Conservation (phyloP, 2,797 vertebrate genomes). For the Caiman crocodilus region DNA sequence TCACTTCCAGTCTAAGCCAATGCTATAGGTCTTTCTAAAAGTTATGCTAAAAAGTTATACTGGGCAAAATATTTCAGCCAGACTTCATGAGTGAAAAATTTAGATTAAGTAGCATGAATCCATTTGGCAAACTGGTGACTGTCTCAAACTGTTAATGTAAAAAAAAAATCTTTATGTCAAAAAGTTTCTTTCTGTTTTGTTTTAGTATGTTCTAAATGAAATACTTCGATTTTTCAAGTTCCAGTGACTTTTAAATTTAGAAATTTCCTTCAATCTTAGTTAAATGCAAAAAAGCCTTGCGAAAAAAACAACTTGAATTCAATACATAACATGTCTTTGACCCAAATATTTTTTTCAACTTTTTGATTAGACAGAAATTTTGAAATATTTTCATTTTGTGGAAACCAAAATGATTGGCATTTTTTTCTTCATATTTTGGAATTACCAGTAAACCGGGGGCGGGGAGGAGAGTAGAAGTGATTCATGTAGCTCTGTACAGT, state of each 20-base stretch:
- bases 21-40: not conserved
- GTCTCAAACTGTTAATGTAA: not conserved
- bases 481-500: not conserved
- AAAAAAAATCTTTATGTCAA: too few species aligned
- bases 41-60: not conserved
- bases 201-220: not conserved
- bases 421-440: not conserved
- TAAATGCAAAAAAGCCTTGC: not conserved
- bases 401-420: not conserved
- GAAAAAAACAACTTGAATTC: not conserved
- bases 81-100: not conserved
- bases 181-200: not conserved
- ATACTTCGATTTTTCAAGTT: not conserved
- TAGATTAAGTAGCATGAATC: not conserved
- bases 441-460: not conserved
- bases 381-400: not conserved
- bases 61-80: conserved; percentile 2
- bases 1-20: not conserved
- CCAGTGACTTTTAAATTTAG: too few species aligned
- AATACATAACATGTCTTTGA: not conserved
- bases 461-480: not conserved
- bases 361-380: not conserved
- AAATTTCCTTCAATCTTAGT: not conserved
- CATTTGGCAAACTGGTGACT: not conserved
- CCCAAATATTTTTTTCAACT: not conserved